Evolutionary conservation across 2,113 vertebrate species (phyloP).

Genomic region (Ptilonorhynchus violaceus): DNA sequence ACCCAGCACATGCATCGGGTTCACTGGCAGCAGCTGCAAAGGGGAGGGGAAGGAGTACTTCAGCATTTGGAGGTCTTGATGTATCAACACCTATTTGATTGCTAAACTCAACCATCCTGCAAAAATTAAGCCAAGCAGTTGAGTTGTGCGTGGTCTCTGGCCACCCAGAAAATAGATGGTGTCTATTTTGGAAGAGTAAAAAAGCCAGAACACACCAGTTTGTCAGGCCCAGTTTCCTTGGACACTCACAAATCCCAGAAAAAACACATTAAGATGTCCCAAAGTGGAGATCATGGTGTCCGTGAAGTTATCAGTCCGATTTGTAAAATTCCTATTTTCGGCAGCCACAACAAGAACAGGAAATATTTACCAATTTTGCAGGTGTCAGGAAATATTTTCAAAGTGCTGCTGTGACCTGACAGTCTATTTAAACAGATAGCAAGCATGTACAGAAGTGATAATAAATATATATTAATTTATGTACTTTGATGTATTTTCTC

Average conservation of each 20-base stretch:
- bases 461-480: conserved; percentile 22
- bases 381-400: conserved; percentile 91
- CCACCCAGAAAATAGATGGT: neutral
- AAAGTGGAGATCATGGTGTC: neutral
- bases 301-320: conserved; percentile 71
- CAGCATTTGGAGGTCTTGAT: neutral
- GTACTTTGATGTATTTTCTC: neutral
- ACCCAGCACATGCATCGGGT: neutral
- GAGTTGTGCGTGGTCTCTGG: neutral
- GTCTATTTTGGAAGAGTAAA: neutral
- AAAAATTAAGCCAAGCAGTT: neutral
- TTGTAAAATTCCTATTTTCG: conserved; percentile 82
- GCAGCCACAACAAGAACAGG: conserved; percentile 97
- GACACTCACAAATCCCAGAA: neutral
- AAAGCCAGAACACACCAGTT: neutral
- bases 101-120: neutral
- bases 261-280: conserved; percentile 24
- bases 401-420: conserved; percentile 33
- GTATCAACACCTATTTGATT: neutral
- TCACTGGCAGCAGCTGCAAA: neutral
- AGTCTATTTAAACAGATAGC: conserved; percentile 18
- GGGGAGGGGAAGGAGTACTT: neutral
- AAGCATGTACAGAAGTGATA: conserved; percentile 19
- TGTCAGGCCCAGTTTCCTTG: neutral
- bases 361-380: conserved; percentile 90